A percentile compares a stretch with the other conserved stretches of the same genome.
These are phyloP conservation scores for Cyrtodaria siliqua DNA, from an alignment of 2,888 invertebrate genomes.

Conservation along the genomic window DNA sequence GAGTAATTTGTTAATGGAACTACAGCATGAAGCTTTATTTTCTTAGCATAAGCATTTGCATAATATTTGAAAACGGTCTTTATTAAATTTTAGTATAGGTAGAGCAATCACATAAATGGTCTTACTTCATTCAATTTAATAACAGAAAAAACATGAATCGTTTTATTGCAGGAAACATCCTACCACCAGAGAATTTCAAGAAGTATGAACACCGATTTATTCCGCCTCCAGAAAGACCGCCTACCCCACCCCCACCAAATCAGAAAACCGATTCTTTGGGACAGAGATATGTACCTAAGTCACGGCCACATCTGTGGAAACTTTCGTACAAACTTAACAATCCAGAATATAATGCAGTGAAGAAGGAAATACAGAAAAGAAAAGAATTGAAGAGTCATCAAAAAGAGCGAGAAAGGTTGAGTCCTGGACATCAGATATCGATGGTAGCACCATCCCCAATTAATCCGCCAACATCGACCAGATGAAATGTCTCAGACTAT, in stretches of 20 bases:
- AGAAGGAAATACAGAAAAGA: constrained; percentile 72
- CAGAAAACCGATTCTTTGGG: constrained; percentile 82
- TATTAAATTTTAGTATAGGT: no score
- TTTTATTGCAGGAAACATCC: constrained; percentile 78
- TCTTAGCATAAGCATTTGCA: no score
- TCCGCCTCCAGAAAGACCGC: constrained; percentile 74
- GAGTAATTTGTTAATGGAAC: no score
- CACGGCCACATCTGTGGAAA: constrained; percentile 81
- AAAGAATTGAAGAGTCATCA: constrained; percentile 62
- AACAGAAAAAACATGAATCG: no score
- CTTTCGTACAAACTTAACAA: constrained; percentile 82
- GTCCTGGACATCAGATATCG: constrained; percentile 56
- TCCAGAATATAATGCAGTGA: constrained; percentile 79
- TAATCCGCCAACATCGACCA: constrained; percentile 57
- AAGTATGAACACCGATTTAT: constrained; percentile 81
- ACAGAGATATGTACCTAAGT: constrained; percentile 74
- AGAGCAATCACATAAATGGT: no score
- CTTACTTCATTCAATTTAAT: no score
- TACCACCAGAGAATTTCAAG: constrained; percentile 84
- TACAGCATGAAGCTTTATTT: no score
- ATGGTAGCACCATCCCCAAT: constrained; percentile 51
- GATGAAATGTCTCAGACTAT: constrained; percentile 1
- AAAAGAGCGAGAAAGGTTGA: constrained; percentile 39
- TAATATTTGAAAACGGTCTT: no score
- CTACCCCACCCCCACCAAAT: constrained; percentile 74